Conservation (phyloP, 2,888 invertebrate species). For the Meandrusa payeni region DNA sequence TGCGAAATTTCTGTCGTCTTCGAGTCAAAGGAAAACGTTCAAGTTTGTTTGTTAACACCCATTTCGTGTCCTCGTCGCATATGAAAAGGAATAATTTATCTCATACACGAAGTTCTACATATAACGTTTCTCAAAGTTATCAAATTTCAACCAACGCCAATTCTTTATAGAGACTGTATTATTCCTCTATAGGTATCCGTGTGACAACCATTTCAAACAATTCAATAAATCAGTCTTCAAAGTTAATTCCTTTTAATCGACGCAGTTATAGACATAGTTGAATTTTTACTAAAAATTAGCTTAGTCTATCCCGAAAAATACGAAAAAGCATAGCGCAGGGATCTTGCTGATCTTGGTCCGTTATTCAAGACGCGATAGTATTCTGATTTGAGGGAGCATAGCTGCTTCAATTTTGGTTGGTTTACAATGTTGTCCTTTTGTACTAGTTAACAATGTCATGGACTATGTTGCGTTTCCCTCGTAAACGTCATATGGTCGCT, state of each 20-base stretch:
- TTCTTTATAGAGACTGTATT: conserved; percentile 11
- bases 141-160: conserved; percentile 17
- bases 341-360: too few species aligned
- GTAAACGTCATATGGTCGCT: conserved; percentile 16
- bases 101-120: conserved; percentile 8
- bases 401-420: too few species aligned
- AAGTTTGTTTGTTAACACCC: conserved; percentile 2
- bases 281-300: too few species aligned
- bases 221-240: conserved; percentile 12
- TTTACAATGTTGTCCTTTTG: too few species aligned
- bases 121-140: conserved; percentile 17
- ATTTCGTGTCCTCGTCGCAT: background rate
- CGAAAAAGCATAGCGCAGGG: too few species aligned
- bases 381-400: too few species aligned
- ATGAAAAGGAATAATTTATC: conserved; percentile 17
- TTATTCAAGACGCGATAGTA: too few species aligned
- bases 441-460: too few species aligned
- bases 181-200: conserved; percentile 15
- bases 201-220: conserved; percentile 16
- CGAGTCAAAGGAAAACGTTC: background rate
- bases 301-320: too few species aligned
- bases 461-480: conserved; percentile 9
- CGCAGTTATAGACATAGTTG: too few species aligned
- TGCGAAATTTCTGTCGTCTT: too few species aligned
- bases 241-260: conserved; percentile 7